These are phyloP conservation scores for Eurois occulta DNA, from an alignment of 2,888 invertebrate genomes.

Conservation along the genomic window DNA sequence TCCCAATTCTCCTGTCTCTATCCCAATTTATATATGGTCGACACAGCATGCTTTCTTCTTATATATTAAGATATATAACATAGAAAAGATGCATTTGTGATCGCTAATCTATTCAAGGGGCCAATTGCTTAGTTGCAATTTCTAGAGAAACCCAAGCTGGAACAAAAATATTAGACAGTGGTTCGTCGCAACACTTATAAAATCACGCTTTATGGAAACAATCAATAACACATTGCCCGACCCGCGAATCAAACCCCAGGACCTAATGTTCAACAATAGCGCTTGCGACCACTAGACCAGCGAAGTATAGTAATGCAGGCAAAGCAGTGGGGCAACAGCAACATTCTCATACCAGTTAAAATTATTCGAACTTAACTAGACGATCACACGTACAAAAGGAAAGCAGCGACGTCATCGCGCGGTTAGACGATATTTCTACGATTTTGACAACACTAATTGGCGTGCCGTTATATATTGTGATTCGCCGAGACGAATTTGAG, in stretches of 20 bases:
- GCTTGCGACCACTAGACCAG: neutral
- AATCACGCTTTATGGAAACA: neutral
- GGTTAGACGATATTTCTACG: slow-evolving; percentile 59
- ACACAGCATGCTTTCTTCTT: neutral
- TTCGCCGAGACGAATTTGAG: slow-evolving; percentile 48
- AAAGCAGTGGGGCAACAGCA: slow-evolving; percentile 9
- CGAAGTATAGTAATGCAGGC: neutral
- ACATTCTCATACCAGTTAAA: slow-evolving; percentile 25
- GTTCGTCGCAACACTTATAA: neutral
- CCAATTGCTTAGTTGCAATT: neutral
- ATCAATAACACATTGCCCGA: neutral
- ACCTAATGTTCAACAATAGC: neutral
- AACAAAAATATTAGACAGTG: neutral
- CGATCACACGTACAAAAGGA: slow-evolving; percentile 46
- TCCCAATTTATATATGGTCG: neutral
- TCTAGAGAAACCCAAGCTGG: too few relatives aligned
- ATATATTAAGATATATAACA: neutral
- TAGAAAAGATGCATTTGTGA: neutral
- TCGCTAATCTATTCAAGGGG: neutral
- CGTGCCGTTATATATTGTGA: slow-evolving; percentile 58
- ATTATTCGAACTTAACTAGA: slow-evolving; percentile 46
- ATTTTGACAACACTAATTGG: slow-evolving; percentile 66
- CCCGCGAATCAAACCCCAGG: neutral
- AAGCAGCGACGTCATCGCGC: slow-evolving; percentile 52
- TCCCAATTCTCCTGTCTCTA: neutral